Base-by-base conservation (phyloP, 2,888 invertebrate species). In the Drosophila borborema region DNA sequence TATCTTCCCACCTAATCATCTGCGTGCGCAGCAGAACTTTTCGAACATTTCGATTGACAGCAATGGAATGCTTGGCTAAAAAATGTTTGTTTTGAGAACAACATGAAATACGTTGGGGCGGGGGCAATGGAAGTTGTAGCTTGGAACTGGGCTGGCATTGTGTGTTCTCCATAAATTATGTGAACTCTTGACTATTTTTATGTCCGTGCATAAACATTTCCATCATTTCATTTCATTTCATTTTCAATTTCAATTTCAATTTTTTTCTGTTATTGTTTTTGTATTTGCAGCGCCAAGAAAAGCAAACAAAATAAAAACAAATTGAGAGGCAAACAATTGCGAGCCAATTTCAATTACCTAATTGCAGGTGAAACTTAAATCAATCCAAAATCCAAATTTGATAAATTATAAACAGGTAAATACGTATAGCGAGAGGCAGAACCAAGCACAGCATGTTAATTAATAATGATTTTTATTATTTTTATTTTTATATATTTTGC, bases 71-170 rank as follows among this genome's bases (percentile, higher is more conserved):
- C 23, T 46, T 18, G 28, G 60, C 40, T 46, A 28, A 53, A 38
- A 51, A 60, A 64, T 77, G 76, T 77, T 80, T 77, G 61, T 77
- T 80, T 80, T 80, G 58, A 67, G 58, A 67, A 66, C 66, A 79
- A 59, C 66, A 74, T 66, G 75, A 80, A 61, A 70, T 75, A 66
- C 58, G 66, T 64, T 63, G 31, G 10, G 49, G 28, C 14, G 8
- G 49, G 48, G 28, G 48, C 0, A n/a, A 31, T 10, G 10, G 28
- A 49, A n/a, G 28, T 49, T 28, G 28, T 2, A 49, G 10, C 49
- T 31, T 5, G 49, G n/a, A 46, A 45, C 43, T 56, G 43, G 51
- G 38, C 56, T n/a, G n/a, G 40, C 46, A 23, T 49, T 46, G 41
- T 55, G 46, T 45, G 20, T 43, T 31, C 55, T 58, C 63, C 43